Evolutionary conservation across 1,140 invertebrate species (phyloP).

Genomic region (Drosophila ananassae): DNA sequence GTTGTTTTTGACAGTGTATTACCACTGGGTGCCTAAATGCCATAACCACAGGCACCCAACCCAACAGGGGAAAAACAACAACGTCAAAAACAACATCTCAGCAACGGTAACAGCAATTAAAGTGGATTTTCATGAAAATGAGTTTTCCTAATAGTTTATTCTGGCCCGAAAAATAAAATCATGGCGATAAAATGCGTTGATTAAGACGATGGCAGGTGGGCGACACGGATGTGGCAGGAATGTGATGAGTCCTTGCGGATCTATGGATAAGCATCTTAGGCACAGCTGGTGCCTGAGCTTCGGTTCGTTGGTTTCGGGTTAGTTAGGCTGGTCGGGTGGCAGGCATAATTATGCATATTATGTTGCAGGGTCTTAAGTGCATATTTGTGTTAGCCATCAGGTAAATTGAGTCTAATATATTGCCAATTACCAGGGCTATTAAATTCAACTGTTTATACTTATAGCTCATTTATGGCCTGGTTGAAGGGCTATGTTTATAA

Average conservation of each 20-base stretch:
- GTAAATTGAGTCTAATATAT: slow-evolving; percentile 60
- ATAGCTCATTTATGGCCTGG: slow-evolving; percentile 40
- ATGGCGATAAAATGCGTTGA: slow-evolving; percentile 63
- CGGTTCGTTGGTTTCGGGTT: slow-evolving; percentile 2
- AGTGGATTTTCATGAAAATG: slow-evolving; percentile 81
- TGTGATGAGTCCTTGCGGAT: slow-evolving; percentile 22
- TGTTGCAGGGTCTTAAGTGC: slow-evolving; percentile 51
- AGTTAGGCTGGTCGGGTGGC: slow-evolving; percentile 1
- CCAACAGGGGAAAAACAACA: slow-evolving; percentile 16
- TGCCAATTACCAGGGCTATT: slow-evolving; percentile 66
- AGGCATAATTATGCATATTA: slow-evolving; percentile 69
- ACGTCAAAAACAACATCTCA: slow-evolving; percentile 38
- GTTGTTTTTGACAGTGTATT: slow-evolving; percentile 15
- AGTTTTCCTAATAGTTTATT: slow-evolving; percentile 81
- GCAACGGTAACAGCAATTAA: slow-evolving; percentile 68
- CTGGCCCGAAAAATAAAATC: slow-evolving; percentile 67
- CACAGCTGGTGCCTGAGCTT: slow-evolving; percentile 8
- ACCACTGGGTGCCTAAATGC: slow-evolving; percentile 12
- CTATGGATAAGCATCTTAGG: slow-evolving; percentile 30
- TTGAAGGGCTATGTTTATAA: slow-evolving; percentile 34
- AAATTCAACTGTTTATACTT: slow-evolving; percentile 48
- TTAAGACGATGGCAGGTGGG: slow-evolving; percentile 50
- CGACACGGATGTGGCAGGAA: slow-evolving; percentile 3
- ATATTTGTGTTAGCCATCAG: slow-evolving; percentile 38
- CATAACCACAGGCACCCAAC: slow-evolving; percentile 37